Evolutionary conservation across 2,797 vertebrate species (phyloP), one percentile per base, ranked within the genome.

Genomic region (Brachyrhaphis roseni): DNA sequence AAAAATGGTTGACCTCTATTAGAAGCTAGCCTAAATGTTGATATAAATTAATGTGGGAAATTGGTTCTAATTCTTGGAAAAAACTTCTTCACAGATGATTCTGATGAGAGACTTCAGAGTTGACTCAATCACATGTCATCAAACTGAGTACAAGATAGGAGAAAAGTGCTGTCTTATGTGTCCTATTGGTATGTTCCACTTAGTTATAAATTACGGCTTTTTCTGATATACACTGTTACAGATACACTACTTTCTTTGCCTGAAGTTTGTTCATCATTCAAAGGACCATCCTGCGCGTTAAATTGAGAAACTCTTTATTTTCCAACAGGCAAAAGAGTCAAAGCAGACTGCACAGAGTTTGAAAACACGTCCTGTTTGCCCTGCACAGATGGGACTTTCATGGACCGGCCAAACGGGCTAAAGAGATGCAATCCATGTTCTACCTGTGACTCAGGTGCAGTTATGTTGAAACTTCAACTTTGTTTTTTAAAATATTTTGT

Each of bases 161-260:
- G 3, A 2, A 2, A 15, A 71, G 0, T 93, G 91, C 59, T 93
- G 91, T 59, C 64, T 1, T 7, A 80, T 39, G 76, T 93, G 91
- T 57, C 4, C 55, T 6, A 0, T 71, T 8, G 88, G 91, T 91
- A 78, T 70, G 88, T 74, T 16, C 15, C 71, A 36, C 1, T n/a
- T 71, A 1, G 12, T 11, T 6, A 20, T 36, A 18, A 8, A 16
- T 64, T 8, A 26, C 0, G 16, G 68, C 8, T 71, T 43, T 13
- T 13, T 20, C n/a, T 68, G 18, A 11, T 55, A 4, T n/a, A 11
- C 0, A 6, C 12, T 59, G n/a, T 28, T 34, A 59, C 83, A 85
- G 83, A 1, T 85, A n/a, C n/a, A 23, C 23, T 55, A 8, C 0
- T 55, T 11, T 26, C 20, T n/a, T 55, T 55, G 51, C 5, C 23